Base-by-base conservation (phyloP, 2,888 invertebrate genomes). In the Dicyrtomina minuta region DNA sequence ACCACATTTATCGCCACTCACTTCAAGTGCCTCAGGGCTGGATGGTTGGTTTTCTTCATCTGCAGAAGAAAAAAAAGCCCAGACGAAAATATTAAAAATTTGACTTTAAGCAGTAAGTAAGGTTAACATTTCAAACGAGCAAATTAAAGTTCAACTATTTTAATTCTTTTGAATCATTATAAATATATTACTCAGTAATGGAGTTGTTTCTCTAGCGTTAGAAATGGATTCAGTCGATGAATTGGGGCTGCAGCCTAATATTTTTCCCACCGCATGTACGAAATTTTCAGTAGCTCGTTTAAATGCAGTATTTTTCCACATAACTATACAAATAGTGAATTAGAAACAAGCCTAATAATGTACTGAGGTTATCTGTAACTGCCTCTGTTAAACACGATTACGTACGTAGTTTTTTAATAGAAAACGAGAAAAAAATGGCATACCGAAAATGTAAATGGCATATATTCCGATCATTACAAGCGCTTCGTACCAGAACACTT, bases 401-500 rank as follows among this genome's bases (percentile, higher is more conserved):
- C n/a, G n/a, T n/a, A n/a, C n/a, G n/a, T n/a, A n/a, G n/a, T n/a
- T n/a, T n/a, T n/a, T n/a, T n/a, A n/a, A n/a, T n/a, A n/a, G n/a
- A n/a, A n/a, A n/a, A n/a, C n/a, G n/a, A n/a, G n/a, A n/a, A n/a
- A n/a, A 20, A 56, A 22, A 68, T 2, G 51, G 41, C 76, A 75
- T 74, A 80, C 80, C 79, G 43, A 78, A 65, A 20, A 83, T 81
- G 74, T 82, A 83, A 3, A 80, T 62, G 49, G 72, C 73, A 70
- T 83, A 83, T 49, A 80, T 68, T 1, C 80, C 24, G 56, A 83
- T 79, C 77, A 83, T 80, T 51, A 81, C 75, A 4, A 80, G 65
- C 2, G 82, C 81, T 79, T 83, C 83, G 67, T 79, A 84, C 82
- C 83, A 83, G 58, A 80, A 80, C 39, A 84, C 81, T 55, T 74